These are phyloP conservation scores for Pycnomerus fuliginosus DNA, from an alignment of 2,888 invertebrate species.

Conservation along the genomic window DNA sequence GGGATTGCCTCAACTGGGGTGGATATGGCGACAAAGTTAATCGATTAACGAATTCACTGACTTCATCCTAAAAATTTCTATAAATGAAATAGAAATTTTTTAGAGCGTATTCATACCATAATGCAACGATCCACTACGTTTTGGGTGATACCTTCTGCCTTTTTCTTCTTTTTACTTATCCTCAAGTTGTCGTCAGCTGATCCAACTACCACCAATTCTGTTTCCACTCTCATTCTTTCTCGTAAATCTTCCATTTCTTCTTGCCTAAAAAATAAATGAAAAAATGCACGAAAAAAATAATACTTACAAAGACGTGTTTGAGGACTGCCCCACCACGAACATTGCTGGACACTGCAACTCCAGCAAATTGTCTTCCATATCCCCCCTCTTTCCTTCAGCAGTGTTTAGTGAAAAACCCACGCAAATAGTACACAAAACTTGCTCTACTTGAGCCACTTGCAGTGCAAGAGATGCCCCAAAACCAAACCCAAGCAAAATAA, in stretches of 20 bases:
- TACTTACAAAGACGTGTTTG: constrained; percentile 60
- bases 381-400: constrained; percentile 69
- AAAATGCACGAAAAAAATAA: not conserved
- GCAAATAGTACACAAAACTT: constrained; percentile 72
- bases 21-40: constrained; percentile 61
- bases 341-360: constrained; percentile 72
- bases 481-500: constrained; percentile 77
- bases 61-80: constrained; percentile 57
- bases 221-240: constrained; percentile 74
- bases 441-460: constrained; percentile 72
- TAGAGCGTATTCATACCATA: constrained; percentile 52
- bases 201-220: constrained; percentile 74
- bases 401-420: constrained; percentile 77
- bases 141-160: constrained; percentile 75
- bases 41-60: constrained; percentile 64
- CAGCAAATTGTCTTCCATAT: constrained; percentile 72
- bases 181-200: constrained; percentile 75
- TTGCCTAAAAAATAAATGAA: constrained; percentile 51
- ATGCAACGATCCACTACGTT: constrained; percentile 77
- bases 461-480: constrained; percentile 74
- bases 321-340: constrained; percentile 77
- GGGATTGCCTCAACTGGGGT: constrained; percentile 54
- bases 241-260: constrained; percentile 78
- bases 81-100: constrained; percentile 6
- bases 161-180: constrained; percentile 68